A percentile compares a stretch with the other conserved stretches of the same genome.
These are phyloP conservation scores for Sarcophaga rosellei DNA, from an alignment of 2,888 invertebrate species.

Conservation along the genomic window DNA sequence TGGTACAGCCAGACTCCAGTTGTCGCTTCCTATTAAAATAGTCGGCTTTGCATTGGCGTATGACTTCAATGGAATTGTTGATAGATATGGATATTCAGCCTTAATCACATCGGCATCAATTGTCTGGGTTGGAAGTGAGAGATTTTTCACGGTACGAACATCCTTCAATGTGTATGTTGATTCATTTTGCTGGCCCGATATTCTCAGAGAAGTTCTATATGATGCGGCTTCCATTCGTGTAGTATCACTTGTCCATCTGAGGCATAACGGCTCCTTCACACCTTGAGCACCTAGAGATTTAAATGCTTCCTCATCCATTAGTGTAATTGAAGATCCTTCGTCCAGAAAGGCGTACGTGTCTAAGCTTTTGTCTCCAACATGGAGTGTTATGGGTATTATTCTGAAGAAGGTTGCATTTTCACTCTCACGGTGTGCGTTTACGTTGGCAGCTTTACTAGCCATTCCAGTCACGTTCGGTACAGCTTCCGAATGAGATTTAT, in stretches of 20 bases:
- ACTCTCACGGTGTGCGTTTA: slow-evolving; percentile 39
- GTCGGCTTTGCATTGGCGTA: slow-evolving; percentile 48
- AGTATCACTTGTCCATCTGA: slow-evolving; percentile 17
- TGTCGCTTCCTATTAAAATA: slow-evolving; percentile 45
- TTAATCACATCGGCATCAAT: slow-evolving; percentile 1
- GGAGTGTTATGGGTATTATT: slow-evolving; percentile 26
- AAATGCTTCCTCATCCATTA: slow-evolving; percentile 14
- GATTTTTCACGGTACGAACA: slow-evolving; percentile 10
- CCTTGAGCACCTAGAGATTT: neutral
- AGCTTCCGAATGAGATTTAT: neutral
- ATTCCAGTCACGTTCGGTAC: neutral
- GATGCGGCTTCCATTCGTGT: slow-evolving; percentile 37
- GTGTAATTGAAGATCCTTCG: slow-evolving; percentile 29
- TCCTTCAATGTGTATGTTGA: neutral
- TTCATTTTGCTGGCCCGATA: slow-evolving; percentile 1
- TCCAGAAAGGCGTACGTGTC: slow-evolving; percentile 34
- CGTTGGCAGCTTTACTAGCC: neutral
- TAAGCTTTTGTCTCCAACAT: slow-evolving; percentile 1
- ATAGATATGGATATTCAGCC: slow-evolving; percentile 5
- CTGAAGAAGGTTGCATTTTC: slow-evolving; percentile 20
- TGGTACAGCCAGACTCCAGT: slow-evolving; percentile 53
- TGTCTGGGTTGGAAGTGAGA: neutral
- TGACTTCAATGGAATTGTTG: slow-evolving; percentile 43
- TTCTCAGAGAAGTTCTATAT: slow-evolving; percentile 7
- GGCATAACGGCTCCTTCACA: too few species aligned